Conservation (phyloP, 2,797 vertebrate genomes). For the Melanogrammus aeglefinus region DNA sequence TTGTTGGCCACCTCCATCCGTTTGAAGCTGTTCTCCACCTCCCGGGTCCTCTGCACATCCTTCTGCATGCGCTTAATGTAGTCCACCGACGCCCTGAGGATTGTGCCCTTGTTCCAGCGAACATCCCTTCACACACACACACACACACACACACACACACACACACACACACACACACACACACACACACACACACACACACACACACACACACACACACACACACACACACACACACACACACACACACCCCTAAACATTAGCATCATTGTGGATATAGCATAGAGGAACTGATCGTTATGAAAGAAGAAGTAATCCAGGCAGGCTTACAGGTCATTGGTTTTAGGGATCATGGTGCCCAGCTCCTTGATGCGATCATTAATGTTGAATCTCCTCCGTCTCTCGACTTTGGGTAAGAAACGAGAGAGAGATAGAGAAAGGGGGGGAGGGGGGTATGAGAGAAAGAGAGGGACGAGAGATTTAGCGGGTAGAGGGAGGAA, state of each 20-base stretch:
- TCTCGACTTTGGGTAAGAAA: slow-evolving; percentile 78
- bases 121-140: slow-evolving; percentile 77
- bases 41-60: slow-evolving; percentile 87
- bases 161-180: too few species aligned
- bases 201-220: neutral
- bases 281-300: neutral
- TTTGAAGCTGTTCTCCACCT: slow-evolving; percentile 92
- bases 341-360: slow-evolving; percentile 96
- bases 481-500: neutral
- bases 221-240: too few species aligned
- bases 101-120: slow-evolving; percentile 99
- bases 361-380: slow-evolving; percentile 98
- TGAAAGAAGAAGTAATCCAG: neutral
- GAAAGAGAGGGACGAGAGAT: neutral
- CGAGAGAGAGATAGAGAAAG: slow-evolving; percentile 13
- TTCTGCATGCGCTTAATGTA: slow-evolving; percentile 99
- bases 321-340: slow-evolving; percentile 89
- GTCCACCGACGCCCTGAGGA: slow-evolving; percentile 92
- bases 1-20: slow-evolving; percentile 95
- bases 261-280: neutral
- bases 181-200: too few species aligned
- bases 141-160: slow-evolving; percentile 22
- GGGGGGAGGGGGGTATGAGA: neutral
- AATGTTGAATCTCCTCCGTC: slow-evolving; percentile 96
- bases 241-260: neutral